Base-by-base conservation (phyloP, 2,888 invertebrate genomes). In the Melieria omissa region DNA sequence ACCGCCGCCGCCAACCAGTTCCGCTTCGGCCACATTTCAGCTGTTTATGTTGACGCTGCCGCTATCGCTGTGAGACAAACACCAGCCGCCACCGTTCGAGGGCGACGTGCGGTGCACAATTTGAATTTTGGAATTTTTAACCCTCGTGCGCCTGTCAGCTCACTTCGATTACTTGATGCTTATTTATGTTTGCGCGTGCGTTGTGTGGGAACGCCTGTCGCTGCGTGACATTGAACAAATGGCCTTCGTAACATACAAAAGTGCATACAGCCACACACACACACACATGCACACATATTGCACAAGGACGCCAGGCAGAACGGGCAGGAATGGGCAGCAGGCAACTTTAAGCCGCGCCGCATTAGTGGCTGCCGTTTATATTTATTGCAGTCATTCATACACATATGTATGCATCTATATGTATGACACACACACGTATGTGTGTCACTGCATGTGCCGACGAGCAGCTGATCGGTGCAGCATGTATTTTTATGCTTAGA, bases 201-300 rank as follows among this genome's bases (percentile, higher is more conserved):
- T 54, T 65, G 57, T 57, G 67, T 67, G 67, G 60, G 67, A 67
- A 67, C 60, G 67, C 60, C 67, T 52, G 49, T n/a, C 52, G 29
- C 29, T 29, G 29, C 29, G 67, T 67, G 60, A 61, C 60, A 67
- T 67, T 67, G 67, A 60, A 67, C 16, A 52, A 67, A 67, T 49
- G 44, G 16, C 60, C 16, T 10, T 7, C 10, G 57, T 57, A 5
- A 46, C 46, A 62, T 46, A 46, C 46, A 46, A 46, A 46, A 5
- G 5, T 62, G 12, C 46, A 52, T n/a, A 49, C 49, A 41, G 14
- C 14, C 12, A 58, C 12, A 41, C 42, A 41, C 4, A 29, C 12
- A 58, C 29, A 7, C 10, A 10, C 4, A 10, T 3, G 29, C 12
- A 7, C 9, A 42, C 41, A 41, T 42, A 44, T 60, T 10, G 60